phyloP scores from a whole-genome alignment of 2,888 invertebrate species.

The Pyrrhia umbra region DNA sequence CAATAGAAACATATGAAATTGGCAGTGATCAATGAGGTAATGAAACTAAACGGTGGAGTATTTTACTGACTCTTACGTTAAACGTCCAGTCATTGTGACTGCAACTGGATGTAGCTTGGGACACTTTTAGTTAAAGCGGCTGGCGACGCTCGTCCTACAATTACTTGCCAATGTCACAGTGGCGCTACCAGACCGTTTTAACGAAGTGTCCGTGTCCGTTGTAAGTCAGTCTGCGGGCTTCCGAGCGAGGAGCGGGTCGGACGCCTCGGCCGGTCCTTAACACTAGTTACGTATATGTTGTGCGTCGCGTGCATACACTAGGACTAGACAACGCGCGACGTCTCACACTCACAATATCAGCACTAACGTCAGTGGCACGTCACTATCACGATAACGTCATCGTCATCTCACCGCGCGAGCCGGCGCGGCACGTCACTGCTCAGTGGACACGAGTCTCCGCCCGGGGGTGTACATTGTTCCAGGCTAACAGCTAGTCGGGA shows the following conservation, averaged over 20 bases:
- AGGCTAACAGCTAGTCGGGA: neutral
- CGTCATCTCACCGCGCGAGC: constrained; percentile 19
- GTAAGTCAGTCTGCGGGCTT: constrained; percentile 35
- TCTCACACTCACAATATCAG: constrained; percentile 53
- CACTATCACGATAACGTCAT: constrained; percentile 49
- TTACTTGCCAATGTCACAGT: constrained; percentile 14
- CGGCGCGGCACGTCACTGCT: neutral
- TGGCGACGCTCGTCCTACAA: constrained; percentile 8
- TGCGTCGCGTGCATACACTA: constrained; percentile 78
- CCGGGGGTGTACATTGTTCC: neutral
- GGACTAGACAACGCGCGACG: constrained; percentile 82
- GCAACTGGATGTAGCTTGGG: neutral
- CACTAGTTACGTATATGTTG: constrained; percentile 87
- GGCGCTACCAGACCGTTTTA: constrained; percentile 18
- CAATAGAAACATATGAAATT: constrained; percentile 52
- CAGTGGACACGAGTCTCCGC: neutral
- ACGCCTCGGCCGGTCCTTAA: constrained; percentile 67
- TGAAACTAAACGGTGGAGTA: constrained; percentile 47
- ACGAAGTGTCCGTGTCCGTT: constrained; percentile 14
- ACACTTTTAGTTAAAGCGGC: constrained; percentile 25
- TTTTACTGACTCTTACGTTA: constrained; percentile 47
- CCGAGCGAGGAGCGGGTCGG: constrained; percentile 30
- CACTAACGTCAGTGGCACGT: constrained; percentile 54
- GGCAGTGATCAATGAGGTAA: constrained; percentile 64
- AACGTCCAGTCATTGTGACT: constrained; percentile 11